A percentile compares a stretch with the other conserved stretches of the same genome.
Conservation (phyloP, 2,888 invertebrate species). For the Eupithecia tripunctaria region DNA sequence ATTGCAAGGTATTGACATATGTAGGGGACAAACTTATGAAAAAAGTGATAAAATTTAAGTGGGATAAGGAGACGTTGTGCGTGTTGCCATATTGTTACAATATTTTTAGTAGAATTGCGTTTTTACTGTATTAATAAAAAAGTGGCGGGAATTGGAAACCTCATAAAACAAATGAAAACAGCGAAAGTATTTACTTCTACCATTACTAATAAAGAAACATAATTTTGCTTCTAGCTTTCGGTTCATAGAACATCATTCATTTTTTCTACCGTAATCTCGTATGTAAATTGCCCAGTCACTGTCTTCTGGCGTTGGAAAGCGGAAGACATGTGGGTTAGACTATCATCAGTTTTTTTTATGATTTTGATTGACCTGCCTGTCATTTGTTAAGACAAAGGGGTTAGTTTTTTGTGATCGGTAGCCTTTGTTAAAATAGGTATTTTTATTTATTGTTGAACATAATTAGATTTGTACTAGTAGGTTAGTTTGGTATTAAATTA, state of each 20-base stretch:
- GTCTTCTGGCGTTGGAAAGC: conserved; percentile 65
- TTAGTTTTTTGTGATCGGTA: conserved; percentile 18
- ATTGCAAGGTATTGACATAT: too few species aligned
- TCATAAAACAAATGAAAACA: neutral
- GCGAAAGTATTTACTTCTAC: neutral
- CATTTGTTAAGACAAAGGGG: conserved; percentile 46
- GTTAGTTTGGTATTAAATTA: neutral
- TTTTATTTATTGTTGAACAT: neutral
- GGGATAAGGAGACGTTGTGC: neutral
- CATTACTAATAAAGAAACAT: neutral
- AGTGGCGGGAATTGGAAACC: too few species aligned
- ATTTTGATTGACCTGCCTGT: conserved; percentile 47
- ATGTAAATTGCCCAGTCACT: conserved; percentile 81
- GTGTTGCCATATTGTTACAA: neutral
- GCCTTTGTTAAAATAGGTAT: conserved; percentile 17
- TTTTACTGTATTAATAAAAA: too few species aligned
- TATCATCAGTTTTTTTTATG: conserved; percentile 50
- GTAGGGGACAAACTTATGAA: too few species aligned
- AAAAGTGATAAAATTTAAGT: too few species aligned
- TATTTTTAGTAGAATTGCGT: neutral
- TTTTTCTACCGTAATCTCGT: conserved; percentile 70
- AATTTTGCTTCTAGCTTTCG: conserved; percentile 3
- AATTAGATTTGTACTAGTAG: neutral
- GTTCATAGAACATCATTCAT: conserved; percentile 46
- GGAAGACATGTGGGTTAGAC: conserved; percentile 68